Evolutionary conservation across 2,113 vertebrate genomes (phyloP).

Genomic region (Nematolebias whitei): DNA sequence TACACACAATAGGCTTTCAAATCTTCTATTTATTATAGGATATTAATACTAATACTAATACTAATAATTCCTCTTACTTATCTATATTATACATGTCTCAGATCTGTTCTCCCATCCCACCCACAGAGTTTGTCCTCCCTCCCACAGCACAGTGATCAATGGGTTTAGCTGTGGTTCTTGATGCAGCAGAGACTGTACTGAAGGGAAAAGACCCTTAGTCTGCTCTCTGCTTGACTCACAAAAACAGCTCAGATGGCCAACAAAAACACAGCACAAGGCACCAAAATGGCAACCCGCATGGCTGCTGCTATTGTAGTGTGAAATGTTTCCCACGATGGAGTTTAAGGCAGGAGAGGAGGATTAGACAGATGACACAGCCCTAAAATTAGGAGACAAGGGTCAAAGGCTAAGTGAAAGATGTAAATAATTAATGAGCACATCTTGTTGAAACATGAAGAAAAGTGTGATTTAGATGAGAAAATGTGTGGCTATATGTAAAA

Average conservation of each 20-base stretch:
- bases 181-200: slow-evolving; percentile 43
- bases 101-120: slow-evolving; percentile 61
- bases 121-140: slow-evolving; percentile 69
- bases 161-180: slow-evolving; percentile 51
- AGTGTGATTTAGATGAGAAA: background rate
- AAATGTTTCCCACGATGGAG: slow-evolving; percentile 77
- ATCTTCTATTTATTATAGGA: slow-evolving; percentile 25
- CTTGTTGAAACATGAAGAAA: slow-evolving; percentile 12
- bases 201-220: slow-evolving; percentile 62
- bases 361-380: slow-evolving; percentile 38
- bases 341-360: slow-evolving; percentile 45
- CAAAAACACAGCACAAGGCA: slow-evolving; percentile 72
- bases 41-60: too few relatives aligned
- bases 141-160: slow-evolving; percentile 71
- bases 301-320: slow-evolving; percentile 68
- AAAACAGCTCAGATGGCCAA: slow-evolving; percentile 73
- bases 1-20: background rate
- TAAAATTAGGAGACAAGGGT: slow-evolving; percentile 45
- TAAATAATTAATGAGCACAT: slow-evolving; percentile 22
- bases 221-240: slow-evolving; percentile 62
- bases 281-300: slow-evolving; percentile 55
- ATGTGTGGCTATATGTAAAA: slow-evolving; percentile 5
- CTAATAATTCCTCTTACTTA: slow-evolving; percentile 32
- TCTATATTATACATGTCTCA: slow-evolving; percentile 47
- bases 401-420: slow-evolving; percentile 46